Conservation (phyloP, 2,113 vertebrate species). For the Hemibagrus wyckioides region DNA sequence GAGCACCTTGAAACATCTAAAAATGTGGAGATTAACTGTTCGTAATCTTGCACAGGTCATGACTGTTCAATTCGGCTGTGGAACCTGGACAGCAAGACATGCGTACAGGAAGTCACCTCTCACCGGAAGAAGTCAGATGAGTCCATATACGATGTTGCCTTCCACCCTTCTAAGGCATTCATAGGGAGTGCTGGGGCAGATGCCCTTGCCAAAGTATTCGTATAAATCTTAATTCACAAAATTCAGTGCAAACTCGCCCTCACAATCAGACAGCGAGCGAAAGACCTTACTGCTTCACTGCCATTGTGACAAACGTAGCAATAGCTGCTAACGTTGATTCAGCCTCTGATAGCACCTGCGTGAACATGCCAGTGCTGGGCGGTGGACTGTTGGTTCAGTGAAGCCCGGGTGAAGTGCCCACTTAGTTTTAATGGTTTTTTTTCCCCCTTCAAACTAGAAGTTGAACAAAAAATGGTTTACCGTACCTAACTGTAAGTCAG, state of each 20-base stretch:
- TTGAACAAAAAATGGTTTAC: slow-evolving; percentile 70
- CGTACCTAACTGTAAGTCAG: slow-evolving; percentile 84
- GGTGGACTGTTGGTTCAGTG: slow-evolving; percentile 20
- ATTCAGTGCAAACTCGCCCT: slow-evolving; percentile 52
- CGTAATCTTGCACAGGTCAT: slow-evolving; percentile 78
- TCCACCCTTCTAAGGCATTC: slow-evolving; percentile 98
- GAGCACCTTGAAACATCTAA: neutral
- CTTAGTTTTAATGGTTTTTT: slow-evolving; percentile 43
- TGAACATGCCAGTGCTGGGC: slow-evolving; percentile 30
- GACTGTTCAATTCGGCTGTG: slow-evolving; percentile 98
- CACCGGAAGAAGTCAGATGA: slow-evolving; percentile 99
- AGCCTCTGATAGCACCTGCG: slow-evolving; percentile 59
- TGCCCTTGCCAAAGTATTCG: slow-evolving; percentile 97
- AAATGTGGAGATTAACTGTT: neutral
- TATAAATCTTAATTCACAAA: slow-evolving; percentile 73
- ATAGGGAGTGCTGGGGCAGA: slow-evolving; percentile 98
- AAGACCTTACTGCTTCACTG: slow-evolving; percentile 74
- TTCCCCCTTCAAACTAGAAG: slow-evolving; percentile 53
- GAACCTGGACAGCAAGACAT: slow-evolving; percentile 99
- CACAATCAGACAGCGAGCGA: slow-evolving; percentile 30
- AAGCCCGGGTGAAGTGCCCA: slow-evolving; percentile 68
- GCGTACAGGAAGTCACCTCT: slow-evolving; percentile 98
- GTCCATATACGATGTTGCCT: slow-evolving; percentile 98
- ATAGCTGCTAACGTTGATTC: slow-evolving; percentile 74
- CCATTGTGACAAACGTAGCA: slow-evolving; percentile 68